Percentiles rank a stretch among this genome's conserved stretches.
Conservation (phyloP, 2,888 invertebrate genomes). For the Lydus trimaculatus region DNA sequence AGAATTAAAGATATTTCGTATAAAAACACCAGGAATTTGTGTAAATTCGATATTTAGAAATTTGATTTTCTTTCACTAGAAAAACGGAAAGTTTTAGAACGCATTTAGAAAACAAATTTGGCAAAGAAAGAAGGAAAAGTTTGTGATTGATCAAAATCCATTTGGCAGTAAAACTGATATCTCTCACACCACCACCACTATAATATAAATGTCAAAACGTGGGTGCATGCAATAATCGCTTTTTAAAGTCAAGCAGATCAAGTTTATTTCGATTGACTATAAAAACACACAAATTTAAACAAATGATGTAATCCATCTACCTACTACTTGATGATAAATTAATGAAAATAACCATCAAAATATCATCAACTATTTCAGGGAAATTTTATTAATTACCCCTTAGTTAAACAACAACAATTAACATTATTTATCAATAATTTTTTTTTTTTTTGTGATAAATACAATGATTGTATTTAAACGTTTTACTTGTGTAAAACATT, state of each 20-base stretch:
- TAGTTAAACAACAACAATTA: not conserved
- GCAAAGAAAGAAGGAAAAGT: not conserved
- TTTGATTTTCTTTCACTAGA: too few relatives aligned
- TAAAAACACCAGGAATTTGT: too few relatives aligned
- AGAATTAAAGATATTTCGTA: too few relatives aligned
- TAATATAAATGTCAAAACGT: too few relatives aligned
- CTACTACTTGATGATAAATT: not conserved
- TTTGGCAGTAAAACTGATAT: not conserved
- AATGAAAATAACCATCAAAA: not conserved
- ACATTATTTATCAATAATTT: not conserved
- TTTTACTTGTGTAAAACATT: not conserved
- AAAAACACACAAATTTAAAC: too few relatives aligned
- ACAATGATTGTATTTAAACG: not conserved
- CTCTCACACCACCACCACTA: too few relatives aligned
- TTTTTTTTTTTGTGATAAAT: not conserved
- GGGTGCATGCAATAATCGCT: too few relatives aligned
- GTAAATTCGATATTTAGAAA: too few relatives aligned
- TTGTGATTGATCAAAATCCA: not conserved
- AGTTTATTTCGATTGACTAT: not conserved
- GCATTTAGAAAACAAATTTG: not conserved
- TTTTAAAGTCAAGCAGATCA: too few relatives aligned
- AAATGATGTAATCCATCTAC: too few relatives aligned
- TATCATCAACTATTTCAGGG: not conserved
- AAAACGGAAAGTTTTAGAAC: too few relatives aligned
- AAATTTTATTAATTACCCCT: not conserved